A percentile compares a stretch with the other conserved stretches of the same genome.
Evolutionary conservation across 2,113 vertebrate species (phyloP).

Genomic region (Cyphomyrus plagiostoma): DNA sequence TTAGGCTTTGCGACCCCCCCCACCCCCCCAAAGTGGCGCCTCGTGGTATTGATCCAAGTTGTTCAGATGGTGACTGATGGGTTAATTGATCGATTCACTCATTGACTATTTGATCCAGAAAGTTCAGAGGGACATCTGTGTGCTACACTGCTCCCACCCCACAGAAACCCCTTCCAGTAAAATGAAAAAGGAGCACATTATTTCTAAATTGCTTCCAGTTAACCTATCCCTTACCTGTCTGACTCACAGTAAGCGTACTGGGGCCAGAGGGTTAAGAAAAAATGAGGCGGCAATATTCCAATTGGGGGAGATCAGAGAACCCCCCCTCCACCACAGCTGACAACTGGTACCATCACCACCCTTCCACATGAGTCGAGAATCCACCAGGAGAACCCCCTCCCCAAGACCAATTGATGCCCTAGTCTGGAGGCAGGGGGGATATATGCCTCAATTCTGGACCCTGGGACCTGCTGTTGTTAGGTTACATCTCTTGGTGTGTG

Average conservation of each 20-base stretch:
- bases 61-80: not conserved
- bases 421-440: not conserved
- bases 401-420: not conserved
- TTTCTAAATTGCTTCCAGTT: not conserved
- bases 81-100: too few species aligned
- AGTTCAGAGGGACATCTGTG: not conserved
- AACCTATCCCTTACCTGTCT: not conserved
- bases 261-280: not conserved
- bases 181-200: not conserved
- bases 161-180: not conserved
- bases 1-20: not conserved
- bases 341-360: not conserved
- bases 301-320: not conserved
- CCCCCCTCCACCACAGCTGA: not conserved
- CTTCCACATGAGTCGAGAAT: not conserved
- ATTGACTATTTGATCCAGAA: not conserved
- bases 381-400: not conserved
- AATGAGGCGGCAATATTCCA: not conserved
- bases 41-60: not conserved
- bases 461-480: not conserved
- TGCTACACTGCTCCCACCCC: not conserved
- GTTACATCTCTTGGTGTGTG: too few species aligned
- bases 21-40: too few species aligned
- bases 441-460: not conserved
- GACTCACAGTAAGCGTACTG: not conserved